Base-by-base conservation (phyloP, 2,797 vertebrate genomes). In the Numenius phaeopus region DNA sequence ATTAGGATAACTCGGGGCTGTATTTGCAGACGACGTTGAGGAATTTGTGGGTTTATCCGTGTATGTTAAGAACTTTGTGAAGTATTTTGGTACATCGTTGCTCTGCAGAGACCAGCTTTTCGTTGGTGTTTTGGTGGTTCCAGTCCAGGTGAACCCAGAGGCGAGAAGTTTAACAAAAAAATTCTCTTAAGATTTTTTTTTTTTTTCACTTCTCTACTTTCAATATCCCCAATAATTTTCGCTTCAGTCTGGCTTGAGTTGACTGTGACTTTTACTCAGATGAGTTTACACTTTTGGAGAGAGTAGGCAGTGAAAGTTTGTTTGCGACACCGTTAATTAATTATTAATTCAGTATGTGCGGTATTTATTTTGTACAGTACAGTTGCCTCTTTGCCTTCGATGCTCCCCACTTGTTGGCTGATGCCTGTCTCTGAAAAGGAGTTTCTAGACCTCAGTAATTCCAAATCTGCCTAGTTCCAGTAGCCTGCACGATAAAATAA, bases 331-430 rank as follows among this genome's bases (percentile, higher is more conserved):
- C 55, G 52, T 85, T 80, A 55, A 90, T 91, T 89, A 93, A 76
- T 83, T 76, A 94, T 46, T 84, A 87, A 90, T 87, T 87, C 34
- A 61, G 12, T 37, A 12, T 42, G 24, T 90, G 54, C 65, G 66
- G 88, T 91, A 76, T 81, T 90, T 78, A 91, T 82, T 95, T 90
- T 90, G 54, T 66, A 66, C n/a, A 52, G 83, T 90, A 72, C 26
- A 32, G 3, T 40, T 12, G 2, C 55, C 47, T 81, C 9, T 81
- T 83, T 81, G 87, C 46, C 65, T 89, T 70, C 54, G n/a, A 9
- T 73, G 49, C 55, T 90, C 70, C 22, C n/a, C 47, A 34, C 81
- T 89, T 90, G 18, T 29, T 84, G 52, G 37, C 44, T 72, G 72
- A 81, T 57, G 54, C 26, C 42, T 67, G 18, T 54, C 76, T 91